Evolutionary conservation across 2,888 invertebrate genomes (phyloP), one percentile per base, ranked within the genome.

Genomic region (Cenopis cana): DNA sequence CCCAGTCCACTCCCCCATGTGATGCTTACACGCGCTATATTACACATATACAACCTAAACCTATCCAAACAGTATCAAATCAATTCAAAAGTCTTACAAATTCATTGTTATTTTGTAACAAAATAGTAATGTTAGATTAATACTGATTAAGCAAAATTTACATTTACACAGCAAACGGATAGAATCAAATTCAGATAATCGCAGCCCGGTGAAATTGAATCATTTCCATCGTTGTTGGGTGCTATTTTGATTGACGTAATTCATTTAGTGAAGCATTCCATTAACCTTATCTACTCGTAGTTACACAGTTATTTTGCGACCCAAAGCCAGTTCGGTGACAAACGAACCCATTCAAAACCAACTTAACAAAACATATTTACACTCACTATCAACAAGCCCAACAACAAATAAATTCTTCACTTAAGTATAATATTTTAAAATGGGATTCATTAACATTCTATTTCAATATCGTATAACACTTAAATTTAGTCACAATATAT

Each of bases 331-430:
- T 59, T 20, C 20, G 59, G 52, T 52, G 54, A 41, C 33, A 38
- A 67, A 33, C 41, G 56, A 75, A 75, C 76, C 73, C 72, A 73
- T 72, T 73, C 62, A 64, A 72, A 76, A 73, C 73, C 68, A 65
- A 75, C 77, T 75, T 73, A 81, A 81, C 79, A 81, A 81, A 74
- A 69, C 61, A 59, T 82, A 81, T 83, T 79, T 82, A 84, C 82
- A 82, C 60, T 73, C 75, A 74, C 79, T 79, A 80, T 74, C 75
- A 84, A 85, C 82, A 82, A 82, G 74, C 78, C 79, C 79, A 87
- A 87, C 87, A 83, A 86, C 77, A 84, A 86, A 86, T 87, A 86
- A 86, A 87, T 84, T 86, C 76, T 86, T 79, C 75, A 80, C 79
- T 78, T 74, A n/a, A n/a, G n/a, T n/a, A 81, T 80, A 83, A 85